Conservation (phyloP, 1,140 invertebrate species). For the Cydia fagiglandana region DNA sequence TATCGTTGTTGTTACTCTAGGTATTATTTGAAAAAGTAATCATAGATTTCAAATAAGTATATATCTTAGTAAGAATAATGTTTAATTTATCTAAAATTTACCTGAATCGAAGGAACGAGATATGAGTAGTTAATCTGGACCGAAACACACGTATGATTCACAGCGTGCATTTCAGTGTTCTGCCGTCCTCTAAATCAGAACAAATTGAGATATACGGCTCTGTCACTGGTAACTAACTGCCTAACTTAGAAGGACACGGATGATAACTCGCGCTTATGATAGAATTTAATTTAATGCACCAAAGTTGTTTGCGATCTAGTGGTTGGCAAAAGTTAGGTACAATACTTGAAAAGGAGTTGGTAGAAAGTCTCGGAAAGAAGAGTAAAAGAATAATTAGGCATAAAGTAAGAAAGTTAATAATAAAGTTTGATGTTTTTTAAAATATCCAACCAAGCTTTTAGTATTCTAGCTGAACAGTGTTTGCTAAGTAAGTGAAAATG, state of each 20-base stretch:
- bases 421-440: no score
- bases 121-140: no score
- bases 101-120: no score
- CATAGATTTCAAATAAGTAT: no score
- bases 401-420: no score
- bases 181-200: slow-evolving; percentile 39
- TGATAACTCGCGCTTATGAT: slow-evolving; percentile 17
- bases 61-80: no score
- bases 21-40: no score
- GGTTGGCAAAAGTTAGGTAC: neutral
- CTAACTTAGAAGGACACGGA: slow-evolving; percentile 33
- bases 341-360: neutral
- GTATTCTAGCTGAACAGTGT: no score
- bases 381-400: neutral
- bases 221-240: slow-evolving; percentile 36
- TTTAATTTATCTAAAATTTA: no score
- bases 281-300: slow-evolving; percentile 22
- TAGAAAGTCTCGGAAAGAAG: neutral
- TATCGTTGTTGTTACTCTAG: no score
- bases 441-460: no score
- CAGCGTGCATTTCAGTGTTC: slow-evolving; percentile 37
- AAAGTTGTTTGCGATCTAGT: neutral
- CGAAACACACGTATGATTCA: slow-evolving; percentile 2
- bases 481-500: no score
- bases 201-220: slow-evolving; percentile 39